Evolutionary conservation across 2,888 invertebrate species (phyloP).

Genomic region (Patella ulyssiponensis): DNA sequence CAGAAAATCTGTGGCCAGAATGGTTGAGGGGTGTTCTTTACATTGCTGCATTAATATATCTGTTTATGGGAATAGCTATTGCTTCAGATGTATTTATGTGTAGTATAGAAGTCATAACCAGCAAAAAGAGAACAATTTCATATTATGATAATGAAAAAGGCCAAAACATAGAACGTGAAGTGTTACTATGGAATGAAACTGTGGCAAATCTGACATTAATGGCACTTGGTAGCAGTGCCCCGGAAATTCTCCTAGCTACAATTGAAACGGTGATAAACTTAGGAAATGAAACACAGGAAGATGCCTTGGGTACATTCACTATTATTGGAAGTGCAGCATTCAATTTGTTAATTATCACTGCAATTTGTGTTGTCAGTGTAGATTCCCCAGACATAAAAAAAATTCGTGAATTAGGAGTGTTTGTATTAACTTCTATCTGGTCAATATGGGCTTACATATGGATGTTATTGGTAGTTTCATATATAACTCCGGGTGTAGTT

Average conservation of each 20-base stretch:
- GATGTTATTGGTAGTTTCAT: conserved; percentile 66
- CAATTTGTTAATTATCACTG: conserved; percentile 68
- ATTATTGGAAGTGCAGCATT: conserved; percentile 70
- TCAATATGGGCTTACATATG: conserved; percentile 70
- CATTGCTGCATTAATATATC: conserved; percentile 62
- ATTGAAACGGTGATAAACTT: conserved; percentile 47
- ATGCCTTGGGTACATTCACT: conserved; percentile 67
- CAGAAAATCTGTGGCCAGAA: conserved; percentile 66
- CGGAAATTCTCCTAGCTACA: conserved; percentile 67
- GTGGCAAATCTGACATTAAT: conserved; percentile 70
- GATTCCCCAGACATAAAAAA: conserved; percentile 51
- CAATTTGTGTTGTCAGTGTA: conserved; percentile 65
- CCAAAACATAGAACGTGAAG: conserved; percentile 60
- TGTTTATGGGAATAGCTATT: conserved; percentile 68
- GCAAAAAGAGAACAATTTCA: conserved; percentile 62
- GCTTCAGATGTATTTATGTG: conserved; percentile 69
- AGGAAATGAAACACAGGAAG: conserved; percentile 36
- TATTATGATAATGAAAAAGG: conserved; percentile 64
- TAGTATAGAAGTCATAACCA: conserved; percentile 69
- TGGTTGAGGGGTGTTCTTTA: conserved; percentile 64
- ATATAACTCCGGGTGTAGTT: conserved; percentile 58
- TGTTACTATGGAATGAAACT: conserved; percentile 69
- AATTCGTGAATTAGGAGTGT: conserved; percentile 67
- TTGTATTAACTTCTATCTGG: conserved; percentile 63
- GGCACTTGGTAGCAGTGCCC: conserved; percentile 69